A percentile compares a stretch with the other conserved stretches of the same genome.
Evolutionary conservation across 1,140 invertebrate genomes (phyloP).

Genomic region (Ceratoteleas bidentatus): DNA sequence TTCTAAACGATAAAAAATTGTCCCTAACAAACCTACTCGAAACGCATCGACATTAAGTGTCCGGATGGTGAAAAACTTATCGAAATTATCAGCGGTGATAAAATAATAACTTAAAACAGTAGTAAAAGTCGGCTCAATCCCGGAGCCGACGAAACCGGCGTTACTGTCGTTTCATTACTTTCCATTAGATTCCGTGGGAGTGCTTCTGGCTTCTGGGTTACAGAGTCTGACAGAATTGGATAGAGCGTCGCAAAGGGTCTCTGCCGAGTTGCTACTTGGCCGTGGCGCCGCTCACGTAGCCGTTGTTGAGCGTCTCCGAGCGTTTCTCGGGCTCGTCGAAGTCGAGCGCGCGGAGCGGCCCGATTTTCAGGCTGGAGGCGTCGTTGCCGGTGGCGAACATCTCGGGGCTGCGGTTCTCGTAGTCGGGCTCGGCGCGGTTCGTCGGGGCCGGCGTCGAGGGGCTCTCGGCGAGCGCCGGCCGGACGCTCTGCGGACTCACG

Average conservation of each 20-base stretch:
- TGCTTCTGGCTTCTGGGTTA: neutral
- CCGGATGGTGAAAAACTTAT: too few relatives aligned
- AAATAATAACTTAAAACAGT: too few relatives aligned
- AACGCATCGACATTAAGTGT: too few relatives aligned
- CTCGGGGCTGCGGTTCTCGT: conserved; percentile 76
- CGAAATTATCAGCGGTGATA: too few relatives aligned
- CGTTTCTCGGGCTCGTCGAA: conserved; percentile 27
- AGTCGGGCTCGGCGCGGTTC: conserved; percentile 70
- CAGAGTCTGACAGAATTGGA: conserved; percentile 10
- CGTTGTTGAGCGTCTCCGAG: conserved; percentile 76
- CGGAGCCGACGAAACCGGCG: too few relatives aligned
- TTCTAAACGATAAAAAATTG: too few relatives aligned
- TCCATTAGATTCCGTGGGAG: conserved; percentile 7
- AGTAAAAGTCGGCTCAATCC: too few relatives aligned
- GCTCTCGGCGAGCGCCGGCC: conserved; percentile 61
- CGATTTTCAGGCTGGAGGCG: conserved; percentile 67
- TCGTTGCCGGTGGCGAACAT: conserved; percentile 58
- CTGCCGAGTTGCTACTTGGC: conserved; percentile 70
- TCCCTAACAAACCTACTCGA: too few relatives aligned
- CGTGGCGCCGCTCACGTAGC: conserved; percentile 75
- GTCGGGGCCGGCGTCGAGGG: conserved; percentile 34
- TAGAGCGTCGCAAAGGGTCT: conserved; percentile 26
- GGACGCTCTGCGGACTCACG: conserved; percentile 69
- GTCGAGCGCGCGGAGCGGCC: conserved; percentile 27
- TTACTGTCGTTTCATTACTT: conserved; percentile 1